phyloP scores from a whole-genome alignment of 2,797 vertebrate species.

The Tokudaia muenninki region DNA sequence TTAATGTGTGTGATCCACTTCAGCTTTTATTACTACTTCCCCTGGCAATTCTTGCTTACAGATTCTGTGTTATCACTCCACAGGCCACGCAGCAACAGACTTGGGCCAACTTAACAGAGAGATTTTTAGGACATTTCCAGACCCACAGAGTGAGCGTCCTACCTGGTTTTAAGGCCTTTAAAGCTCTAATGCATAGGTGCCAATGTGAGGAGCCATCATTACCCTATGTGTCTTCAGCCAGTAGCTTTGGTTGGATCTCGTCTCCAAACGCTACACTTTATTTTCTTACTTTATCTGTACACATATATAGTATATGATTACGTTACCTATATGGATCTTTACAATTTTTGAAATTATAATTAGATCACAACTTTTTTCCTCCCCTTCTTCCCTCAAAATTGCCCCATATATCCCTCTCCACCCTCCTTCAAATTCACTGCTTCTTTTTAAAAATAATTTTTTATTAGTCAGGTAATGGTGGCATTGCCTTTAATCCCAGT shows the following conservation, averaged over 20 bases:
- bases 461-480: too few relatives aligned
- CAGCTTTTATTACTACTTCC: not conserved
- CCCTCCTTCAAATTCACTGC: not conserved
- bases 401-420: not conserved
- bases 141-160: not conserved
- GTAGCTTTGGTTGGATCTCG: not conserved
- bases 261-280: not conserved
- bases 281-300: not conserved
- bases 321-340: not conserved
- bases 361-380: not conserved
- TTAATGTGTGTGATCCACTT: not conserved
- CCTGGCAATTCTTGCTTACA: not conserved
- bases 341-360: not conserved
- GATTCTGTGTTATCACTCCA: not conserved
- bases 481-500: too few relatives aligned
- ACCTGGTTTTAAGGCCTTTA: conserved; percentile 48
- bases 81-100: not conserved
- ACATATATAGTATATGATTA: not conserved
- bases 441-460: not conserved
- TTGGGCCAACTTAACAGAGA: conserved; percentile 1
- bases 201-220: conserved; percentile 46
- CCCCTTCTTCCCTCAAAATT: not conserved
- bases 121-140: not conserved
- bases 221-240: conserved; percentile 16
- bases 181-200: conserved; percentile 35